Conservation (phyloP, 2,888 invertebrate genomes). For the Strigamia crassipes region DNA sequence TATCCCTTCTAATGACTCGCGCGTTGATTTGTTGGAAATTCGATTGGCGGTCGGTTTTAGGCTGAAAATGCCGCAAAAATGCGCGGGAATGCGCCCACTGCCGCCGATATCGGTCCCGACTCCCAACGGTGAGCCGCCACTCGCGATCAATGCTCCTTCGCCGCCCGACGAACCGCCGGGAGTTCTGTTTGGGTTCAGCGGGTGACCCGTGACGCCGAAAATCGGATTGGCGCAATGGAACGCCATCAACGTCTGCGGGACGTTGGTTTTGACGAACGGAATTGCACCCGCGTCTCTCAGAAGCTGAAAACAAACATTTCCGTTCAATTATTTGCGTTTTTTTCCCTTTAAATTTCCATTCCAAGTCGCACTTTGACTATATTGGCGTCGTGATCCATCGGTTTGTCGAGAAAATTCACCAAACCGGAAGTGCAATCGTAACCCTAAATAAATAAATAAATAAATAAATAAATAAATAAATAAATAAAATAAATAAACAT, state of each 20-base stretch:
- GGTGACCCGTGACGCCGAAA: conserved; percentile 60
- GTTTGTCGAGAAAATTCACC: not conserved
- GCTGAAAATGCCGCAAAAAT: conserved; percentile 61
- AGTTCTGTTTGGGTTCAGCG: conserved; percentile 56
- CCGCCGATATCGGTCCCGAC: conserved; percentile 62
- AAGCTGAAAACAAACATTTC: conserved; percentile 46
- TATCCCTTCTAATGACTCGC: conserved; percentile 49
- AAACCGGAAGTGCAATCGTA: conserved; percentile 12
- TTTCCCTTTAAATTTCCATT: too few species aligned
- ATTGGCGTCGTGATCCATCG: not conserved
- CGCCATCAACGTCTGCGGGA: conserved; percentile 57
- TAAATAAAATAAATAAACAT: not conserved
- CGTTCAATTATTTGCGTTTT: too few species aligned
- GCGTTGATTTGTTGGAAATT: conserved; percentile 53
- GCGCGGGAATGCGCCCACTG: conserved; percentile 61
- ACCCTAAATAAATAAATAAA: too few species aligned
- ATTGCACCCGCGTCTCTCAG: conserved; percentile 60
- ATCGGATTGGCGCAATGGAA: conserved; percentile 57
- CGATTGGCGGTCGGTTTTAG: conserved; percentile 60
- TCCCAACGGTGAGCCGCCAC: conserved; percentile 60
- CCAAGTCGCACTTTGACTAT: not conserved
- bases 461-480: too few species aligned
- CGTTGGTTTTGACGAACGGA: conserved; percentile 62
- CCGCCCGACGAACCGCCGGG: conserved; percentile 63
- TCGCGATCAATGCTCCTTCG: conserved; percentile 60